A percentile compares a stretch with the other conserved stretches of the same genome.
These are phyloP conservation scores for Poeciliopsis infans DNA, from an alignment of 2,797 vertebrate species.

Conservation along the genomic window DNA sequence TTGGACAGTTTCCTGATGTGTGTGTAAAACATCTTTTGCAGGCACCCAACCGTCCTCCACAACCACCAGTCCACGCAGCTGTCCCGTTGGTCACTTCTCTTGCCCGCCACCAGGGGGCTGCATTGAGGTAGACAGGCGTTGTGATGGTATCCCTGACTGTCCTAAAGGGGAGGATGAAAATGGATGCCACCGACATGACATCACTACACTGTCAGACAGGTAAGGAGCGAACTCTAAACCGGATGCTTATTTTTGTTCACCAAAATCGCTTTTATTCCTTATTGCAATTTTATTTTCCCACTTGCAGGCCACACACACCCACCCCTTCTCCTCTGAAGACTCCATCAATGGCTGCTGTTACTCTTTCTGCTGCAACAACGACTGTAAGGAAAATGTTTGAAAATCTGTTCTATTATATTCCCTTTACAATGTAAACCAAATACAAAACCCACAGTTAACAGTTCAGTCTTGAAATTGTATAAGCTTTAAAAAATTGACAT, in stretches of 20 bases:
- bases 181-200: conserved; percentile 64
- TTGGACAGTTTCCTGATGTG: background rate
- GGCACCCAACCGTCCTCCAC: conserved; percentile 68
- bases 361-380: conserved; percentile 51
- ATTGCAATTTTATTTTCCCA: background rate
- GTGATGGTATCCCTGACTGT: conserved; percentile 83
- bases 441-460: too few relatives aligned
- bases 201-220: conserved; percentile 65
- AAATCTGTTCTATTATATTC: background rate
- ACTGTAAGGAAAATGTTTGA: conserved; percentile 43
- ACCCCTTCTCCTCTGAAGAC: conserved; percentile 76
- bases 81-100: conserved; percentile 79
- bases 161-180: conserved; percentile 82
- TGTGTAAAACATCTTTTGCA: conserved; percentile 28
- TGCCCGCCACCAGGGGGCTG: conserved; percentile 81
- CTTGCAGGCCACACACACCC: conserved; percentile 65
- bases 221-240: conserved; percentile 9
- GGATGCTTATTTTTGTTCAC: background rate
- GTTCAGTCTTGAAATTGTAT: background rate
- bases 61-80: conserved; percentile 64
- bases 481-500: background rate
- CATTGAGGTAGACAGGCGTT: conserved; percentile 69
- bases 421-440: background rate
- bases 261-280: background rate
- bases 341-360: conserved; percentile 70